phyloP scores from a whole-genome alignment of 2,888 invertebrate species.

The Noctua janthina region DNA sequence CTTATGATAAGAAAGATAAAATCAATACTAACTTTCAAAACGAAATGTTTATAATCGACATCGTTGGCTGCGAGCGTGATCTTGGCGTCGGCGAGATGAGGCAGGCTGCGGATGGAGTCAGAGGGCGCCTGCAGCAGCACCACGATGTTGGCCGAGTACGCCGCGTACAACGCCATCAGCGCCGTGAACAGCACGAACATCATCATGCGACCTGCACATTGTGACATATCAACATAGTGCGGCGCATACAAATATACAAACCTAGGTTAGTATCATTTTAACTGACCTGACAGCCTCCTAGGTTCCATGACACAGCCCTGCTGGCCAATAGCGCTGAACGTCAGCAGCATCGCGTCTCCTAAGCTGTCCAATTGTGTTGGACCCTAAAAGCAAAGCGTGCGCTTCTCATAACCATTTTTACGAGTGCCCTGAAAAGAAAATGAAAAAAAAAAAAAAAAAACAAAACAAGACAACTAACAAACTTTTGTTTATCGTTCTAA shows the following conservation, averaged over 20 bases:
- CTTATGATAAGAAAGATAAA: not conserved
- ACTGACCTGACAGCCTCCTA: conserved; percentile 55
- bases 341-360: conserved; percentile 86
- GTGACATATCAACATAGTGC: not conserved
- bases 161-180: conserved; percentile 91
- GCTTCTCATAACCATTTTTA: not conserved
- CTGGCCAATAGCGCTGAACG: conserved; percentile 90
- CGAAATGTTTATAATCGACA: conserved; percentile 90
- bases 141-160: conserved; percentile 92
- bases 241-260: not conserved
- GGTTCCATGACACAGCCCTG: conserved; percentile 90
- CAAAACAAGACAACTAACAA: too few relatives aligned
- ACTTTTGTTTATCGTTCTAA: too few relatives aligned
- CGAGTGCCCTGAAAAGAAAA: too few relatives aligned
- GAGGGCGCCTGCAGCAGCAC: conserved; percentile 92
- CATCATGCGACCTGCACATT: conserved; percentile 78
- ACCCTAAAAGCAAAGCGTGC: conserved; percentile 60
- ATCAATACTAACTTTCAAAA: conserved; percentile 75
- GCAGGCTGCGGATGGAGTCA: conserved; percentile 88
- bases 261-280: not conserved
- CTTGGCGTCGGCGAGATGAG: conserved; percentile 89
- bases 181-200: conserved; percentile 77
- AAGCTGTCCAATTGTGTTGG: conserved; percentile 78
- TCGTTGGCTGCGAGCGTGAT: conserved; percentile 91
- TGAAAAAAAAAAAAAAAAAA: too few relatives aligned